Evolutionary conservation across 2,113 vertebrate species (phyloP).

Genomic region (Arothron firmamentum): DNA sequence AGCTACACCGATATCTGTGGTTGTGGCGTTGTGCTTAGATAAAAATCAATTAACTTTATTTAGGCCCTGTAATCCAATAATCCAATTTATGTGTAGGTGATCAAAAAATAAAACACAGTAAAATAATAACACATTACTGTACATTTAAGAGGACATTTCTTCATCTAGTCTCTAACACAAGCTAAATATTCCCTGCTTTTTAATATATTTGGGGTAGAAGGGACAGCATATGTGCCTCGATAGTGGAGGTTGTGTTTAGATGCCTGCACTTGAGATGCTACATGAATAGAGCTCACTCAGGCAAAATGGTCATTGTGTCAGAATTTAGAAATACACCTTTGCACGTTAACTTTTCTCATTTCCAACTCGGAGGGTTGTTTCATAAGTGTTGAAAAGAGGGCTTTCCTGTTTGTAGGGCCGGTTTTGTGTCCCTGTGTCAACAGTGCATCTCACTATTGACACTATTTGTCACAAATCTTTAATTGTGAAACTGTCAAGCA

Average conservation of each 20-base stretch:
- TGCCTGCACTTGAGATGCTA: constrained; percentile 17
- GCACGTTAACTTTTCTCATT: too few species aligned
- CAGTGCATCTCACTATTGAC: constrained; percentile 5
- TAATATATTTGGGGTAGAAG: constrained; percentile 32
- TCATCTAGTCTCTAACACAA: not conserved
- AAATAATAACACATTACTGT: not conserved
- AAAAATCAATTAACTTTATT: not conserved
- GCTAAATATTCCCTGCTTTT: constrained; percentile 3
- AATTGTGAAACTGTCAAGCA: constrained; percentile 32
- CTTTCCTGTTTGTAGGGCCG: too few species aligned
- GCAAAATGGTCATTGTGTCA: too few species aligned
- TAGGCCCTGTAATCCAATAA: too few species aligned
- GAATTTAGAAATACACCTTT: too few species aligned
- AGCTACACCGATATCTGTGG: constrained; percentile 34
- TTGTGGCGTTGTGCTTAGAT: not conserved
- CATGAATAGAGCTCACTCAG: constrained; percentile 18
- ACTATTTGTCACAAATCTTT: constrained; percentile 29
- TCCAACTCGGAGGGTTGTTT: too few species aligned
- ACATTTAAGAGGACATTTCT: too few species aligned
- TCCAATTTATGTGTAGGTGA: not conserved
- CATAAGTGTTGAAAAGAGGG: not conserved
- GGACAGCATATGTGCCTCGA: constrained; percentile 30
- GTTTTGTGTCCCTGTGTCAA: constrained; percentile 8
- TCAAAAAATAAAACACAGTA: not conserved
- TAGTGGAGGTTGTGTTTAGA: constrained; percentile 19